Base-by-base conservation (phyloP, 1,140 invertebrate species). In the Aricia agestis region DNA sequence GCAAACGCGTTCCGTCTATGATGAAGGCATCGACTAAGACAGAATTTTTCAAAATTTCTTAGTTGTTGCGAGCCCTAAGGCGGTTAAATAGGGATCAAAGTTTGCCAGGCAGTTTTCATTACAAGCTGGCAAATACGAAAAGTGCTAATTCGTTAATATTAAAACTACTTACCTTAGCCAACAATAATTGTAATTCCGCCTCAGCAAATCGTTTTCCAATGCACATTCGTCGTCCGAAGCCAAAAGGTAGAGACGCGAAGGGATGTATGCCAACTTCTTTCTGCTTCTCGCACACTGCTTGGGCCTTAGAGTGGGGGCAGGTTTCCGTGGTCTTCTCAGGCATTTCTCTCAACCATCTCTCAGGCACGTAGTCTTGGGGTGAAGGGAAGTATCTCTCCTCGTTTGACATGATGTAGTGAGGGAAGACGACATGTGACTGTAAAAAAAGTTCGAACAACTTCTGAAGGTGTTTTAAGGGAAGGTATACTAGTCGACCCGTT, bases 371-470 rank as follows among this genome's bases (percentile, higher is more conserved):
- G 68, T 92, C 83, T 69, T 95, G 73, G 0, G 96, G 93, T 7
- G 93, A 84, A 1, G 93, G 79, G 82, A 97, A 97, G 85, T 96
- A 91, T 71, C 82, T 77, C 69, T 95, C 94, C 71, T 94, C 93
- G 82, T 96, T 96, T 42, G 95, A 96, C 58, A 96, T 94, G n/a
- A 96, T 94, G 82, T 96, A 94, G 86, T 96, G 95, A 74, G 96
- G 96, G 82, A 97, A 96, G 61, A 96, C 95, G 18, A 96, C 93
- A 86, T 96, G 95, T 0, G 95, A 95, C 96, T 97, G 86, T n/a
- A 89, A 92, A 66, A 61, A 59, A 25, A 41, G 59, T 32, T 61
- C 17, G 18, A 66, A 41, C 11, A 11, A 52, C 10, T 25, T 57
- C 17, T 18, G 17, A 17, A 52, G 11, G 45, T 52, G 1, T 11